These are phyloP conservation scores for Ictalurus punctatus DNA, from an alignment of 2,113 vertebrate genomes.

Conservation along the genomic window DNA sequence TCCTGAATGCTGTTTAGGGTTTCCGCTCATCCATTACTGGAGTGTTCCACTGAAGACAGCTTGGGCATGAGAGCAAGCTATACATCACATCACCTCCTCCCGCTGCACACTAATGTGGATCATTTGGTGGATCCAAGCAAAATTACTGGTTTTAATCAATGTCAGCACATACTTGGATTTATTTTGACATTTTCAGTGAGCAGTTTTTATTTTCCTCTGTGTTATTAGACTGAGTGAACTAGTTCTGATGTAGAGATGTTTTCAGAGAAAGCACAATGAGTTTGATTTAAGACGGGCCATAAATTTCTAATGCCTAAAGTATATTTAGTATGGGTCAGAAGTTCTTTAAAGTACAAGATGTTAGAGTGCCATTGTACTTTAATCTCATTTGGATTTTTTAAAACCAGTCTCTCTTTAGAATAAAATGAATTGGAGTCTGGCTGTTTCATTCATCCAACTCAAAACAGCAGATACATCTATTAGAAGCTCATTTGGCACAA, in stretches of 20 bases:
- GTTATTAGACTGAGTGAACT: neutral
- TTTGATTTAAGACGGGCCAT: neutral
- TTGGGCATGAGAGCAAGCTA: neutral
- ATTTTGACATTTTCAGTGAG: neutral
- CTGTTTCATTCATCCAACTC: neutral
- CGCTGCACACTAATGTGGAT: neutral
- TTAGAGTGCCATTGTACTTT: neutral
- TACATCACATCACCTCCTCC: neutral
- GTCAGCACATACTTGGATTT: conserved; percentile 14
- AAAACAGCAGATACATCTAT: neutral
- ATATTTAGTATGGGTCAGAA: neutral
- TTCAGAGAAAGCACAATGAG: neutral
- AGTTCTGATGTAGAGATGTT: neutral
- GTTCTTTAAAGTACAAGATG: neutral
- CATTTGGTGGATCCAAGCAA: neutral
- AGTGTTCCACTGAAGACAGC: neutral
- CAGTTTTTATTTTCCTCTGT: neutral
- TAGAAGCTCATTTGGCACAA: neutral
- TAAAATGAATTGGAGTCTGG: neutral
- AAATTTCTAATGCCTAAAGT: neutral
- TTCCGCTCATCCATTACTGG: neutral
- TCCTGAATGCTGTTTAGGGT: neutral
- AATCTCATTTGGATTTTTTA: neutral
- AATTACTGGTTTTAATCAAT: conserved; percentile 17
- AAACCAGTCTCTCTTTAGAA: neutral